phyloP scores from a whole-genome alignment of 2,888 invertebrate genomes.

The Aproaerema taeniolella region DNA sequence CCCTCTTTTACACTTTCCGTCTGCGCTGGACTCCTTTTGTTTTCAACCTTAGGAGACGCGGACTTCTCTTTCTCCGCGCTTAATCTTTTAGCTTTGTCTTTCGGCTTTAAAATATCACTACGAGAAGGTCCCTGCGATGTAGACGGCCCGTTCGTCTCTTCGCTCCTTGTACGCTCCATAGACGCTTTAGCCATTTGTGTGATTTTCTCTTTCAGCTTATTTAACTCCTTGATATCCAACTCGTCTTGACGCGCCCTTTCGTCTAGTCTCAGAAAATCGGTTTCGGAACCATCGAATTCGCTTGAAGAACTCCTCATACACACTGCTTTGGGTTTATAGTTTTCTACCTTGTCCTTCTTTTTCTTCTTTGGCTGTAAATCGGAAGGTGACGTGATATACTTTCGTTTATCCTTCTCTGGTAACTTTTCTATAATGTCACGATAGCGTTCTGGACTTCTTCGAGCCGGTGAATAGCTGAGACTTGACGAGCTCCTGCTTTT shows the following conservation, averaged over 20 bases:
- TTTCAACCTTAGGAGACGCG: conserved; percentile 8
- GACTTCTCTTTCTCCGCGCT: neutral
- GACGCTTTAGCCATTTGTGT: conserved; percentile 84
- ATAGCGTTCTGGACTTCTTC: conserved; percentile 82
- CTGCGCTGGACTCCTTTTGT: conserved; percentile 21
- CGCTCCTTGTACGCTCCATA: conserved; percentile 37
- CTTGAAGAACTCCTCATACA: conserved; percentile 79
- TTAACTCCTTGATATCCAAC: conserved; percentile 80
- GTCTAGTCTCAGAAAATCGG: conserved; percentile 70
- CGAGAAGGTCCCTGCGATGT: conserved; percentile 34
- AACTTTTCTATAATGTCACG: conserved; percentile 79
- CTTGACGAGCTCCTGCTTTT: conserved; percentile 74
- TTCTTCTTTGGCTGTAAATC: conserved; percentile 52
- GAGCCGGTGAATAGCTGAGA: conserved; percentile 83
- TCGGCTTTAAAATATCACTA: conserved; percentile 18
- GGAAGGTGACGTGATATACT: conserved; percentile 65
- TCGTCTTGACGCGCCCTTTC: conserved; percentile 74
- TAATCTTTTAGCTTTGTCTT: conserved; percentile 16
- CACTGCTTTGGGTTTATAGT: conserved; percentile 60
- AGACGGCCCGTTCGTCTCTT: conserved; percentile 41
- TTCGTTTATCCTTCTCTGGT: conserved; percentile 74
- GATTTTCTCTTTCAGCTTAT: conserved; percentile 81
- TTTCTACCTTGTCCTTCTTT: conserved; percentile 33
- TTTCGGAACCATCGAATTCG: conserved; percentile 76
- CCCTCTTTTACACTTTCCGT: conserved; percentile 27